Conservation (phyloP, 2,888 invertebrate species). For the Serripes groenlandicus region DNA sequence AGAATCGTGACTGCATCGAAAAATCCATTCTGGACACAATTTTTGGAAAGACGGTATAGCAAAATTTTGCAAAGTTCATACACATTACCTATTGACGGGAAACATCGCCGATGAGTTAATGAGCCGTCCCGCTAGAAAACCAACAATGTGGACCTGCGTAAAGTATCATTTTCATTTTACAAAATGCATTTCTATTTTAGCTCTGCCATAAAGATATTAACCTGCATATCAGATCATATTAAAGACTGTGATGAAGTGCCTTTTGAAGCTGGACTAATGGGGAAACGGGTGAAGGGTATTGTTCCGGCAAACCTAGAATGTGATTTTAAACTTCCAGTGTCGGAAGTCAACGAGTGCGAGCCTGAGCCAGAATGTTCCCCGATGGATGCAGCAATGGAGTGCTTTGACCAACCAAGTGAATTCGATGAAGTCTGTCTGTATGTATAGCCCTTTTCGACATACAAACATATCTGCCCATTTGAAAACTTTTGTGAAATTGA, state of each 20-base stretch:
- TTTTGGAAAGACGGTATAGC: no score
- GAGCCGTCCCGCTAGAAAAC: no score
- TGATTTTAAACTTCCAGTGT: conserved; percentile 8
- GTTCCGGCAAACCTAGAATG: neutral
- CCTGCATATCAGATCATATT: conserved; percentile 1
- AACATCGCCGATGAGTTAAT: no score
- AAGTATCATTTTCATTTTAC: neutral
- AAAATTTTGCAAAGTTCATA: no score
- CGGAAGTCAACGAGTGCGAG: conserved; percentile 23
- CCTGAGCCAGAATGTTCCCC: conserved; percentile 32
- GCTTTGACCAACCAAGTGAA: conserved; percentile 17
- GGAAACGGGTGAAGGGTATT: neutral
- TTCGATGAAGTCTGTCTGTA: conserved; percentile 39
- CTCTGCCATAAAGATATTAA: conserved; percentile 1
- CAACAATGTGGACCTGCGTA: no score
- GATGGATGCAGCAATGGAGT: conserved; percentile 30
- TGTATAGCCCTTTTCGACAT: no score
- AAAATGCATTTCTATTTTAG: neutral
- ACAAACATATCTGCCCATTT: no score
- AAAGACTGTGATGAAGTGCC: conserved; percentile 23
- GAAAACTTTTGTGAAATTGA: no score
- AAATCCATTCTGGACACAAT: no score
- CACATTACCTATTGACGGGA: no score
- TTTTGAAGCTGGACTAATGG: neutral
- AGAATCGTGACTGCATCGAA: no score